Conservation (phyloP, 2,797 vertebrate species). For the Macrochelys suwanniensis region DNA sequence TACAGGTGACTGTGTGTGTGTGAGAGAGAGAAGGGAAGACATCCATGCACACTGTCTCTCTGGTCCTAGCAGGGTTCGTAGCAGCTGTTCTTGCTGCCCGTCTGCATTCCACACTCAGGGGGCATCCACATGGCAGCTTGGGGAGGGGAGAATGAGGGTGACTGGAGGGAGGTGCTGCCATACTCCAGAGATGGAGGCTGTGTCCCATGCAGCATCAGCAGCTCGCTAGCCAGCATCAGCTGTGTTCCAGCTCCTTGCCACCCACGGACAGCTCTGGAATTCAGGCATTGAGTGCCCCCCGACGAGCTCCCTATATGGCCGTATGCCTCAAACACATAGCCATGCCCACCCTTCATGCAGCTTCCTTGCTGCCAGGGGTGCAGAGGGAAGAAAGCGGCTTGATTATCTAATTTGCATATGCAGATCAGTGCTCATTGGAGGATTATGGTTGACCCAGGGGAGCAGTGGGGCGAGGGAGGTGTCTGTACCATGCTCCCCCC, state of each 20-base stretch:
- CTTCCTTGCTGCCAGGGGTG: background rate
- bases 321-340: background rate
- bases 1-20: rapidly evolving
- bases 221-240: background rate
- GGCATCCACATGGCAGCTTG: rapidly evolving
- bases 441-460: rapidly evolving
- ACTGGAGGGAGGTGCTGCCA: background rate
- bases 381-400: rapidly evolving
- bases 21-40: background rate
- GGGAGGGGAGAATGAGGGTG: background rate
- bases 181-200: rapidly evolving
- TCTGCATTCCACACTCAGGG: background rate
- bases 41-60: background rate
- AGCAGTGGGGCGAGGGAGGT: rapidly evolving
- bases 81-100: background rate
- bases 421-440: background rate
- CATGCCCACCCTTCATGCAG: background rate
- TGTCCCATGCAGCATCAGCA: background rate
- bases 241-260: background rate
- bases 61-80: background rate
- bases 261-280: background rate
- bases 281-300: rapidly evolving
- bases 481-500: background rate
- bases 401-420: background rate
- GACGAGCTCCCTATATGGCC: background rate